These are phyloP conservation scores for Oligia strigilis DNA, from an alignment of 2,888 invertebrate genomes.

Conservation along the genomic window DNA sequence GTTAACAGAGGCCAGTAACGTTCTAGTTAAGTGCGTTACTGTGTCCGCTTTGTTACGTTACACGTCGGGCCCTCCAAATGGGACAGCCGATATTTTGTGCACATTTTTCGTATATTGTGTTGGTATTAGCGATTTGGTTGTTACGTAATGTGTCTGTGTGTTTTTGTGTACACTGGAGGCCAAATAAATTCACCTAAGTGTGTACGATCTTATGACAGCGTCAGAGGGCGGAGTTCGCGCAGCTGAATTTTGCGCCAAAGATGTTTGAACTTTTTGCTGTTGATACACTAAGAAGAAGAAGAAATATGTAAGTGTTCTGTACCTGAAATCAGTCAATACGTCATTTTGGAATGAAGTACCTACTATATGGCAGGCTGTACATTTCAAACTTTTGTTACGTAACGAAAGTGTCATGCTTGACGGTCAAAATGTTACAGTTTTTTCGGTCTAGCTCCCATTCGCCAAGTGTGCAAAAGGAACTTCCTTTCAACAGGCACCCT, in stretches of 20 bases:
- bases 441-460: neutral
- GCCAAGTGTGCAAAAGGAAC: neutral
- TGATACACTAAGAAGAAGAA: too few species aligned
- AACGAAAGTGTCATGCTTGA: neutral
- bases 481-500: too few species aligned
- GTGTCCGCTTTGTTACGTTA: constrained; percentile 55
- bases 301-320: neutral
- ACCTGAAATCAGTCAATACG: too few species aligned
- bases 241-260: too few species aligned
- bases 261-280: too few species aligned
- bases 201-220: too few species aligned
- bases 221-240: too few species aligned
- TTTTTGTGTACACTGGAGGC: constrained; percentile 19
- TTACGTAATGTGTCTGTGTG: constrained; percentile 12
- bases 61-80: constrained; percentile 46
- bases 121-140: constrained; percentile 17
- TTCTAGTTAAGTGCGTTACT: constrained; percentile 64
- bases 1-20: constrained; percentile 58
- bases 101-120: constrained; percentile 46
- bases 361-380: neutral
- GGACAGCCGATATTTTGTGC: constrained; percentile 41
- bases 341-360: neutral
- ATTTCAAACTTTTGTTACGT: neutral
- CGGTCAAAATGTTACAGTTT: neutral
- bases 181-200: neutral